Percentiles rank a stretch among this genome's conserved stretches.
Conservation (phyloP, 2,797 vertebrate genomes). For the Pelodytes ibericus region DNA sequence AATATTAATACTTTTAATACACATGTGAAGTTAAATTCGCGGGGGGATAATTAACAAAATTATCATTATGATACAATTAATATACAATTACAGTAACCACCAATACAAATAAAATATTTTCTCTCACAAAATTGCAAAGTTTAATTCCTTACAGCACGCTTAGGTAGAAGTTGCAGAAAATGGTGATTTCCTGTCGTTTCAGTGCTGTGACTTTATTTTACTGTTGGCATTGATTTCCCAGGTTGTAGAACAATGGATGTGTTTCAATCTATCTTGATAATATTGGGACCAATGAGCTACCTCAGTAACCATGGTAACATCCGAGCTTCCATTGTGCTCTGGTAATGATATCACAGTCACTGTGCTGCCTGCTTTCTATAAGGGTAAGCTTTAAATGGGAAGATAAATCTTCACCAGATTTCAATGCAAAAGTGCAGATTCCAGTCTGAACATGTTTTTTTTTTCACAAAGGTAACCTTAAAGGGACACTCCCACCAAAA, state of each 20-base stretch:
- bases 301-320: constrained; percentile 50
- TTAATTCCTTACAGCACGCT: neutral
- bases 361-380: constrained; percentile 21
- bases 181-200: constrained; percentile 24
- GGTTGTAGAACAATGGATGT: constrained; percentile 49
- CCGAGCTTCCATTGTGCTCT: constrained; percentile 27
- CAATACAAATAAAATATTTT: no score
- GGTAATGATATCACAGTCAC: constrained; percentile 41
- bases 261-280: constrained; percentile 50
- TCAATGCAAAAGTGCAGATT: neutral
- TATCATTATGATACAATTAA: no score
- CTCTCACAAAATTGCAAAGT: no score
- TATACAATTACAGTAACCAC: no score
- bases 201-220: constrained; percentile 12
- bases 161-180: neutral
- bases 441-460: neutral
- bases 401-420: neutral
- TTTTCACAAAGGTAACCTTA: no score
- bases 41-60: no score
- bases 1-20: no score
- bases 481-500: no score
- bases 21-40: no score
- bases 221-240: constrained; percentile 50
- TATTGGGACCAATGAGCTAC: constrained; percentile 46
- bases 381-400: constrained; percentile 1